Base-by-base conservation (phyloP, 2,113 vertebrate species). In the Muntiacus muntjak region DNA sequence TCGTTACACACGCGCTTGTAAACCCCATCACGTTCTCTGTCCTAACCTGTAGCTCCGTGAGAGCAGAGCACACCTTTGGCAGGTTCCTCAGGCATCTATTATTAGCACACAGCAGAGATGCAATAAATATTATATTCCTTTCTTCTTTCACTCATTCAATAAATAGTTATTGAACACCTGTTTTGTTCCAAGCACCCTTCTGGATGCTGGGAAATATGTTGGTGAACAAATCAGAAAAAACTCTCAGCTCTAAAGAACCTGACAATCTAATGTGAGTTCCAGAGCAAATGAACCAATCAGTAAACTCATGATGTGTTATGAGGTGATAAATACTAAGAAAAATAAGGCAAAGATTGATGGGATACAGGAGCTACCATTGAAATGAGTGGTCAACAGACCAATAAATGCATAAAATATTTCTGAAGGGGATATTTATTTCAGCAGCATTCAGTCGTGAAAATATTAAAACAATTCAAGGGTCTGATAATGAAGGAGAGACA, bases 401-500 rank as follows among this genome's bases (percentile, higher is more conserved):
- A 57, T 28, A 12, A 87, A 9, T 1, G n/a, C 52, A n/a, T 28
- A 30, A 43, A 86, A 12, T 47, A 36, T 25, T 78, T 90, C n/a
- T 28, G 1, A 26, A 12, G 23, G 33, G 17, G 21, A 7, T 23
- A 1, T 15, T 74, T 88, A 2, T 28, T 50, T 58, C 19, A 40
- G 76, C 10, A 62, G 12, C 85, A 33, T 13, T 15, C 2, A 36
- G 25, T 9, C 16, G 0, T 17, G 47, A 57, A 58, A 86, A 12
- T 6, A 36, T 43, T 25, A 47, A 11, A 67, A 26, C 45, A 45
- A 12, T 19, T 36, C 26, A 43, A 28, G 9, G 36, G 9, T 43
- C 26, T 16, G 6, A 4, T 52, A 60, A 43, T 2, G 0, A 87
- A 17, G 16, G 13, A 8, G 1, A 11, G n/a, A 17, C 6, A 47